phyloP scores from a whole-genome alignment of 2,888 invertebrate genomes.

The Diaphora mendica region DNA sequence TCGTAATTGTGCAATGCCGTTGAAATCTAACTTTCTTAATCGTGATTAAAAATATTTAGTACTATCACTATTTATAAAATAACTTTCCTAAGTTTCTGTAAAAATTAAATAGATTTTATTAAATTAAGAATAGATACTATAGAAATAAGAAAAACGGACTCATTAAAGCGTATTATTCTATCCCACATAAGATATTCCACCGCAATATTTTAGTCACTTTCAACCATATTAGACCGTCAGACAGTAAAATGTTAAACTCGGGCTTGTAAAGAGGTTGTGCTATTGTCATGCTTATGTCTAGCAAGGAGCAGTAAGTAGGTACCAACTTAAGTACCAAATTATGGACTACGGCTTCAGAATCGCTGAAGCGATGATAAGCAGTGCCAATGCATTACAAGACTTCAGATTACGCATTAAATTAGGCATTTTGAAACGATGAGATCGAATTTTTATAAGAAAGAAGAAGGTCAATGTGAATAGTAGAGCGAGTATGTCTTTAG shows the following conservation, averaged over 20 bases:
- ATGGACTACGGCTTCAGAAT: neutral
- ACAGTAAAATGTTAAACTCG: neutral
- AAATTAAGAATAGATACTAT: too few species aligned
- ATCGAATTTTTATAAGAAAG: too few species aligned
- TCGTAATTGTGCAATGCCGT: neutral
- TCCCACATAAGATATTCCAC: neutral
- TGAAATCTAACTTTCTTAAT: neutral
- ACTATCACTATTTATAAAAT: neutral
- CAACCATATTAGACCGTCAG: neutral
- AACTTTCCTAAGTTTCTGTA: neutral
- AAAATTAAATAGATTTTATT: neutral
- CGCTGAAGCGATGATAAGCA: conserved; percentile 18
- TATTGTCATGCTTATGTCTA: conserved; percentile 1
- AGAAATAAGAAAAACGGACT: neutral
- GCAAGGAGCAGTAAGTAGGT: neutral
- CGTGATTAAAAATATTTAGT: neutral
- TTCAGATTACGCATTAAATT: neutral
- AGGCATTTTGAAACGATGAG: neutral
- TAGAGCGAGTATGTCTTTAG: neutral
- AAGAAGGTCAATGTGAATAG: neutral
- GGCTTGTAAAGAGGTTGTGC: neutral
- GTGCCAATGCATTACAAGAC: conserved; percentile 1
- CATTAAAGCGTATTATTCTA: neutral
- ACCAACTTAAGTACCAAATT: too few species aligned
- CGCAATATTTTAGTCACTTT: neutral